Evolutionary conservation across 2,888 invertebrate species (phyloP).

Genomic region (Eristalinus aeneus): DNA sequence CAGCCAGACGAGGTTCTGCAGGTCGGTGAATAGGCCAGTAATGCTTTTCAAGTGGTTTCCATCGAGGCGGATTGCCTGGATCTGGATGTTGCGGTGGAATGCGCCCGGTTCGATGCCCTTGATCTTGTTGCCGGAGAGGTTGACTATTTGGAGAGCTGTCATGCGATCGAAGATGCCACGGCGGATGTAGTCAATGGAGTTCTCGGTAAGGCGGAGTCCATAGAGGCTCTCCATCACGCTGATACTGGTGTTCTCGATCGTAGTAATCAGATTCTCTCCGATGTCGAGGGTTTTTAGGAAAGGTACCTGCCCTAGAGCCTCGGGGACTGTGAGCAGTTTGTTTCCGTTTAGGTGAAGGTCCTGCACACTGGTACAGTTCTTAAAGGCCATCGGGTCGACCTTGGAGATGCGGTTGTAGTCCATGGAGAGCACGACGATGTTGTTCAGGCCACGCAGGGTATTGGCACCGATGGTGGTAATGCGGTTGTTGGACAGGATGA

Average conservation of each 20-base stretch:
- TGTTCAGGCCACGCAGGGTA: constrained; percentile 92
- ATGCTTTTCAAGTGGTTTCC: constrained; percentile 92
- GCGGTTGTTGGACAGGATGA: constrained; percentile 92
- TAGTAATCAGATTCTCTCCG: constrained; percentile 93
- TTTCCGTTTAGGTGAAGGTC: constrained; percentile 95
- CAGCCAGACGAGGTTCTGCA: constrained; percentile 91
- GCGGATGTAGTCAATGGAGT: constrained; percentile 90
- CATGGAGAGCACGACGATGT: constrained; percentile 90
- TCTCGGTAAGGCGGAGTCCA: constrained; percentile 93
- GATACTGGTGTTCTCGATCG: constrained; percentile 90
- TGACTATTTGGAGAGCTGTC: constrained; percentile 91
- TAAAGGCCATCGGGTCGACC: constrained; percentile 91
- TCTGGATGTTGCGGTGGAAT: constrained; percentile 88
- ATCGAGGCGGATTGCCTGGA: constrained; percentile 94
- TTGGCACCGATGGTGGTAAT: constrained; percentile 91
- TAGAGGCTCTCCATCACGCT: constrained; percentile 92
- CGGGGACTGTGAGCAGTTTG: constrained; percentile 88
- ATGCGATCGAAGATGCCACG: constrained; percentile 89
- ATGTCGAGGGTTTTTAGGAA: constrained; percentile 93
- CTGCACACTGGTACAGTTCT: constrained; percentile 93
- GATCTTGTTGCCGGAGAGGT: constrained; percentile 92
- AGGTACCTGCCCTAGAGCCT: constrained; percentile 91
- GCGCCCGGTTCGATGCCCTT: constrained; percentile 89
- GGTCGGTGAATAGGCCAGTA: constrained; percentile 90
- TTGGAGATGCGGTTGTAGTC: constrained; percentile 92